These are phyloP conservation scores for Rhopalosiphum nymphaeae DNA, from an alignment of 2,888 invertebrate species.

Conservation along the genomic window DNA sequence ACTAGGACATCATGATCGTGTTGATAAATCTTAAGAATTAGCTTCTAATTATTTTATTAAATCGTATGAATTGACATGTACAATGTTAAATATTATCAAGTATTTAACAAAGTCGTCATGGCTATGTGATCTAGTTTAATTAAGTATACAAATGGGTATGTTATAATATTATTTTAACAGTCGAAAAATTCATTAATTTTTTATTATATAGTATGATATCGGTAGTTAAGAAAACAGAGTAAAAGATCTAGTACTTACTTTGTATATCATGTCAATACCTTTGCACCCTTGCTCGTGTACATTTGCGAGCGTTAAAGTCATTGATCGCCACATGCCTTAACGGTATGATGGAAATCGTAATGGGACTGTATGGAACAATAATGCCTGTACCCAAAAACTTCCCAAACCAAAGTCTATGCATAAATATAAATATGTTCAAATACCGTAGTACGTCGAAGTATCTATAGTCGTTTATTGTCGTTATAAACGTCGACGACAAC, in stretches of 20 bases:
- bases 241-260: background rate
- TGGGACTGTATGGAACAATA: background rate
- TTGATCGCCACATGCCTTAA: background rate
- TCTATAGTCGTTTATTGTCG: background rate
- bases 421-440: background rate
- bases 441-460: background rate
- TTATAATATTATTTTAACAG: background rate
- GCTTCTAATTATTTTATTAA: background rate
- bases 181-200: background rate
- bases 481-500: background rate
- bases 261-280: background rate
- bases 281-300: background rate
- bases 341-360: background rate
- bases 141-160: background rate
- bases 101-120: background rate
- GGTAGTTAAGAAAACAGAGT: background rate
- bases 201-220: background rate
- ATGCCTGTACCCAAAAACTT: background rate
- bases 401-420: background rate
- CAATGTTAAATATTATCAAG: background rate
- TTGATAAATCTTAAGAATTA: background rate
- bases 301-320: constrained; percentile 30
- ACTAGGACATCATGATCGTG: background rate
- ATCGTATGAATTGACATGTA: background rate
- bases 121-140: background rate